A percentile compares a stretch with the other conserved stretches of the same genome.
These are phyloP conservation scores for Cydia pomonella DNA, from an alignment of 1,140 invertebrate genomes.

Conservation along the genomic window DNA sequence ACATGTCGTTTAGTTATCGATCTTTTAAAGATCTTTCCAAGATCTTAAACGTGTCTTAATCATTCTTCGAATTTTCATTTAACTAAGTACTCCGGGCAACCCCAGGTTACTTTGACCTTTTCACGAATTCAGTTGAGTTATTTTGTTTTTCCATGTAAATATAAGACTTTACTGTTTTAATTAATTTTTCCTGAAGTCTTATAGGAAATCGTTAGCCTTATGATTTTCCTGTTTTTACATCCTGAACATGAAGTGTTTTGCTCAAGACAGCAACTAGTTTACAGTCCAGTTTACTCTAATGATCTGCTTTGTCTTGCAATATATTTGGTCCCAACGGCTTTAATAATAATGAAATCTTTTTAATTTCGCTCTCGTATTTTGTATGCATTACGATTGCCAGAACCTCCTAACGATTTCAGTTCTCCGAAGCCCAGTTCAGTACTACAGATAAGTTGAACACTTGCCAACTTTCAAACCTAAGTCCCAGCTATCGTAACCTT, in stretches of 20 bases:
- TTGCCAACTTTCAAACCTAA: slow-evolving; percentile 5
- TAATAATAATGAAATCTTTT: not conserved
- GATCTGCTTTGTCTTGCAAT: not conserved
- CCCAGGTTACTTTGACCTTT: too few species aligned
- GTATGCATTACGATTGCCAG: not conserved
- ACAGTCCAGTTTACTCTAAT: not conserved
- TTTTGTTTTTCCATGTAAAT: not conserved
- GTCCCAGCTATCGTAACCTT: slow-evolving; percentile 24
- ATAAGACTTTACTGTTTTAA: not conserved
- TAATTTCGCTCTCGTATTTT: not conserved
- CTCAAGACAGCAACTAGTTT: not conserved
- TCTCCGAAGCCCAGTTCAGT: not conserved
- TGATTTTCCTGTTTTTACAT: slow-evolving; percentile 17
- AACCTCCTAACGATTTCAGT: slow-evolving; percentile 9
- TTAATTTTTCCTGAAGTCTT: not conserved
- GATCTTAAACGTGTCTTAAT: too few species aligned
- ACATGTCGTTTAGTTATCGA: too few species aligned
- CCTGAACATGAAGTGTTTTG: not conserved
- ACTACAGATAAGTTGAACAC: slow-evolving; percentile 17
- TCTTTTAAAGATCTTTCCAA: too few species aligned
- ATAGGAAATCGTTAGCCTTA: slow-evolving; percentile 6
- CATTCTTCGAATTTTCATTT: too few species aligned
- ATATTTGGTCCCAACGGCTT: not conserved
- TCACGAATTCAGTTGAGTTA: not conserved
- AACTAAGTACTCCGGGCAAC: too few species aligned